A percentile compares a stretch with the other conserved stretches of the same genome.
phyloP scores from a whole-genome alignment of 1,140 invertebrate species.

The Charaxes varanes region DNA sequence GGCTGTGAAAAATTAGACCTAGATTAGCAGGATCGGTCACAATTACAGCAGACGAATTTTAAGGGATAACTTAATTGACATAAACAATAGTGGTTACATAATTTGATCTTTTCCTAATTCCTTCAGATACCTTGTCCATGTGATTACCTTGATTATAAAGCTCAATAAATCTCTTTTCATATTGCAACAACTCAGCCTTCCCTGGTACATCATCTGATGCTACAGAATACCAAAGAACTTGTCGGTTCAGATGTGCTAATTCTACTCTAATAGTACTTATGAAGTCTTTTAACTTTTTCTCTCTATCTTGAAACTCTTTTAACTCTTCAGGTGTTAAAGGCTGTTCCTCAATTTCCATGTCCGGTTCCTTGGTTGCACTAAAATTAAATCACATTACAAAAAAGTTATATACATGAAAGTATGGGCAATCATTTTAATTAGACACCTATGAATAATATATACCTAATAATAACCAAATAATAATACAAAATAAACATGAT shows the following conservation, averaged over 20 bases:
- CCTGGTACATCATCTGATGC: slow-evolving; percentile 94
- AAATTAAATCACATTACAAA: slow-evolving; percentile 18
- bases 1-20: too few relatives aligned
- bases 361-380: slow-evolving; percentile 42
- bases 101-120: too few relatives aligned
- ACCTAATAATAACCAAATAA: too few relatives aligned
- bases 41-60: too few relatives aligned
- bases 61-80: too few relatives aligned
- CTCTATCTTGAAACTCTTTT: slow-evolving; percentile 77
- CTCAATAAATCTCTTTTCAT: slow-evolving; percentile 96
- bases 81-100: too few relatives aligned
- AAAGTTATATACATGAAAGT: neutral
- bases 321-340: slow-evolving; percentile 50
- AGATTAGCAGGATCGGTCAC: too few relatives aligned
- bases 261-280: slow-evolving; percentile 72
- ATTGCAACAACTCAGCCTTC: slow-evolving; percentile 93
- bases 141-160: slow-evolving; percentile 96
- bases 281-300: slow-evolving; percentile 72
- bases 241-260: slow-evolving; percentile 87
- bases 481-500: too few relatives aligned
- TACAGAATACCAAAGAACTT: slow-evolving; percentile 84
- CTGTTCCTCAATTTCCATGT: slow-evolving; percentile 39
- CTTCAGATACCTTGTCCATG: too few relatives aligned
- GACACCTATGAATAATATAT: too few relatives aligned
- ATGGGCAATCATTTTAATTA: too few relatives aligned